phyloP scores from a whole-genome alignment of 2,888 invertebrate genomes.

The Drosophila mettleri region DNA sequence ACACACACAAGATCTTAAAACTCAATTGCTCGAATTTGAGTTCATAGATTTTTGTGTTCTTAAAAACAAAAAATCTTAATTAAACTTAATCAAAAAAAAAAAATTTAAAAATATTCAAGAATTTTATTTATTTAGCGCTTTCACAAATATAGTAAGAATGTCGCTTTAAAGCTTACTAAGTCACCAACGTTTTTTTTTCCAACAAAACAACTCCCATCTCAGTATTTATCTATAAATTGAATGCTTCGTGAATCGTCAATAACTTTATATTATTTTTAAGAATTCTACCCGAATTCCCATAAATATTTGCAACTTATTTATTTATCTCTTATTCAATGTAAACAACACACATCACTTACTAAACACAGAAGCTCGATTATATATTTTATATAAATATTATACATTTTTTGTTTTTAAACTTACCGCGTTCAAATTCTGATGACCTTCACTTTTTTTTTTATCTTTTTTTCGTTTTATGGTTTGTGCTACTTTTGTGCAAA shows the following conservation, averaged over 20 bases:
- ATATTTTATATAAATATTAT: no score
- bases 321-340: conserved; percentile 1
- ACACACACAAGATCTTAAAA: no score
- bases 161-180: no score
- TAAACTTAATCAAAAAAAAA: neutral
- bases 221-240: neutral
- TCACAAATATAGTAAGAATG: no score
- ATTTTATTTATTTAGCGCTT: no score
- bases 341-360: conserved; percentile 8
- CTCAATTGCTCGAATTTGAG: no score
- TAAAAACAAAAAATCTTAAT: no score
- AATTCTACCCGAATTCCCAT: neutral
- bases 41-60: no score
- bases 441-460: conserved; percentile 41
- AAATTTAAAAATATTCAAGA: no score
- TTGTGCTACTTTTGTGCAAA: conserved; percentile 48
- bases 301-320: neutral
- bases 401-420: conserved; percentile 12
- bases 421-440: conserved; percentile 41
- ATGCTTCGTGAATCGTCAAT: neutral
- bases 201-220: neutral
- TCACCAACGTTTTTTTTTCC: no score
- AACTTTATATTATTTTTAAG: neutral
- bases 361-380: neutral
- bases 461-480: conserved; percentile 1